A percentile compares a stretch with the other conserved stretches of the same genome.
Conservation (phyloP, 2,888 invertebrate genomes). For the Cacoxenus indagator region DNA sequence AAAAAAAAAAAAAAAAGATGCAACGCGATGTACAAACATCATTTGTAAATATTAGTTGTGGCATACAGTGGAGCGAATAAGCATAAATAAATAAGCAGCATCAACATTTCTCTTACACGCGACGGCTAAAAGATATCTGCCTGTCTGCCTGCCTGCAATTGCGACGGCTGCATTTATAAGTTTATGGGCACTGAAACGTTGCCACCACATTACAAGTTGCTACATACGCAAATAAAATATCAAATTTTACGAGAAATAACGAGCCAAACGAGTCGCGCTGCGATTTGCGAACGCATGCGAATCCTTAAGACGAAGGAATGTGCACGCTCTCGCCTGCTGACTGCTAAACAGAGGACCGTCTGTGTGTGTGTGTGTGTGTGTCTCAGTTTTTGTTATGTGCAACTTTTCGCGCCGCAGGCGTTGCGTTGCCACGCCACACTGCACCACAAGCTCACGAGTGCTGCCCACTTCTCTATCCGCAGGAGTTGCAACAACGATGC, state of each 20-base stretch:
- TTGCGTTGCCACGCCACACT: neutral
- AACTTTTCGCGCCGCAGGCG: constrained; percentile 51
- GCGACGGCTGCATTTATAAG: neutral
- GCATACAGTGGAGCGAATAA: neutral
- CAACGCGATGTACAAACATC: neutral
- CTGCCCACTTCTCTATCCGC: neutral
- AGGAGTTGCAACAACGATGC: constrained; percentile 3
- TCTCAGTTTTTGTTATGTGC: constrained; percentile 39
- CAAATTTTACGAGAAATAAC: constrained; percentile 36
- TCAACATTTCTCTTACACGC: neutral
- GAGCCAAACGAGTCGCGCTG: neutral
- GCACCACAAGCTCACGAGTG: too few species aligned
- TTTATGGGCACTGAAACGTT: constrained; percentile 13
- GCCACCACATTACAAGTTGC: neutral
- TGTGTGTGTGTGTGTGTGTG: constrained; percentile 17
- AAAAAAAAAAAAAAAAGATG: neutral
- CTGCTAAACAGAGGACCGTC: neutral
- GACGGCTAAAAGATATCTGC: neutral
- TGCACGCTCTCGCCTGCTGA: neutral
- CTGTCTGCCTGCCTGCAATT: neutral
- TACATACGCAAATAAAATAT: constrained; percentile 34
- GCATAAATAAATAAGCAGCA: constrained; percentile 8
- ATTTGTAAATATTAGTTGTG: neutral
- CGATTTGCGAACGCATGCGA: neutral
- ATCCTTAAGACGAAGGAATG: constrained; percentile 10